Conservation (phyloP, 64 coral and sea anemone genomes). For the Hydrozoanthus tunicans region DNA sequence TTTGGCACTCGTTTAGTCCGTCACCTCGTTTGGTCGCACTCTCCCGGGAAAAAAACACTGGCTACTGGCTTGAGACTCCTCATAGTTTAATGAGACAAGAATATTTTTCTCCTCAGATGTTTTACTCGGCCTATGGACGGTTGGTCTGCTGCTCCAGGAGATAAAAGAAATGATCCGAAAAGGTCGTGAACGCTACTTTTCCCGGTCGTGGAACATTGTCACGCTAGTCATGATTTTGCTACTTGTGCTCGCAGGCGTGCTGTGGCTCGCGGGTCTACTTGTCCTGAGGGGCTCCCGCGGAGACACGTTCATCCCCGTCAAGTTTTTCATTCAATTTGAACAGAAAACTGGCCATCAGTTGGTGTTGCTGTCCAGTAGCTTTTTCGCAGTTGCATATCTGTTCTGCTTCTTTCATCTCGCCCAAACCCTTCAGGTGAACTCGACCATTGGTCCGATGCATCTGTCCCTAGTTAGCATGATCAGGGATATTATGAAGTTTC, state of each 20-base stretch:
- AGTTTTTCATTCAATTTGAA: constrained; percentile 14
- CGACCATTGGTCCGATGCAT: constrained; percentile 71
- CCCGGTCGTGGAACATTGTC: constrained; percentile 78
- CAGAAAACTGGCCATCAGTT: constrained; percentile 47
- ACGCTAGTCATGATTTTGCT: constrained; percentile 72
- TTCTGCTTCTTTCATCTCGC: constrained; percentile 67
- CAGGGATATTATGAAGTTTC: constrained; percentile 78
- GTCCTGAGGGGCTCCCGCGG: constrained; percentile 29
- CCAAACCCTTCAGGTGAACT: constrained; percentile 78
- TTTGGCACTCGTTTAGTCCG: neutral
- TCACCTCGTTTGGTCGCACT: neutral
- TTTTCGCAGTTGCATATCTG: constrained; percentile 68
- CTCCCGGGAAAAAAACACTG: neutral
- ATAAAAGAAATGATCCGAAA: constrained; percentile 69
- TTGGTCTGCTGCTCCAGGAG: constrained; percentile 71
- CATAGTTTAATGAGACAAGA: neutral
- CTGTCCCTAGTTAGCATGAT: constrained; percentile 73
- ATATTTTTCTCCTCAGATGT: constrained; percentile 44
- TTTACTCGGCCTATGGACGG: constrained; percentile 70
- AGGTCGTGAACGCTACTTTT: constrained; percentile 79
- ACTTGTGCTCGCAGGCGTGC: constrained; percentile 61
- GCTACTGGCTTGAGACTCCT: neutral
- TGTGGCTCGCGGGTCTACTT: constrained; percentile 71
- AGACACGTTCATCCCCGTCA: neutral
- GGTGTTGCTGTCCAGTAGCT: constrained; percentile 70